Evolutionary conservation across 2,113 vertebrate species (phyloP), one percentile per base, ranked within the genome.

Genomic region (Chitala chitala): DNA sequence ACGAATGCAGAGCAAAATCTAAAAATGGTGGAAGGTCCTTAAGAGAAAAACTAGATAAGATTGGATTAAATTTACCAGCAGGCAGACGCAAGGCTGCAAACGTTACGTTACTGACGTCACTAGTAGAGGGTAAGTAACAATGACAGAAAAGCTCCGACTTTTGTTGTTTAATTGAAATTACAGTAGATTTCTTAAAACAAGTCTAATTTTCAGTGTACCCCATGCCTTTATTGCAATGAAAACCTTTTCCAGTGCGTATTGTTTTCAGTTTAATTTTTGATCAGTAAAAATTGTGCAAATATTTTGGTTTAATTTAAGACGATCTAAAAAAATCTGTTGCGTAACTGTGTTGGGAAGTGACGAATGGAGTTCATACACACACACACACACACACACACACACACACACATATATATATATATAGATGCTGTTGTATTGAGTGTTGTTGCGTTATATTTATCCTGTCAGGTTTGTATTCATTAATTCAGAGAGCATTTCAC

Each of bases 11-110:
- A 90, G 97, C 97, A 10, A 99, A 99, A 86, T 99, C 97, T 80
- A 99, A 99, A 93, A 99, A 99, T n/a, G 97, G 97, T 82, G 97
- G 97, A 81, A 91, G 97, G 90, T 98, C 96, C 84, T 90, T 99
- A 88, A 90, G 97, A 91, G 97, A 99, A 91, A 99, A 99, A 89
- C 84, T 99, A 90, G 97, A 99, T 91, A 99, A 99, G 92, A 99
- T 99, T 89, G 97, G 97, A 89, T 90, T 99, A 92, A 99, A 99
- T 90, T 89, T 99, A 88, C 97, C 97, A 75, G 97, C 97, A 0
- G 97, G 97, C 82, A 95, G 97, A 88, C 97, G 97, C 87, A 99
- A 99, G 89, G 97, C 97, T 84, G 97, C 96, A 78, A 99, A 99
- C 3, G 97, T 99, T 79, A 99, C 97, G 76, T 90, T 99, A 81